phyloP scores from a whole-genome alignment of 2,888 invertebrate genomes.

The Blastobasis lacticolella region DNA sequence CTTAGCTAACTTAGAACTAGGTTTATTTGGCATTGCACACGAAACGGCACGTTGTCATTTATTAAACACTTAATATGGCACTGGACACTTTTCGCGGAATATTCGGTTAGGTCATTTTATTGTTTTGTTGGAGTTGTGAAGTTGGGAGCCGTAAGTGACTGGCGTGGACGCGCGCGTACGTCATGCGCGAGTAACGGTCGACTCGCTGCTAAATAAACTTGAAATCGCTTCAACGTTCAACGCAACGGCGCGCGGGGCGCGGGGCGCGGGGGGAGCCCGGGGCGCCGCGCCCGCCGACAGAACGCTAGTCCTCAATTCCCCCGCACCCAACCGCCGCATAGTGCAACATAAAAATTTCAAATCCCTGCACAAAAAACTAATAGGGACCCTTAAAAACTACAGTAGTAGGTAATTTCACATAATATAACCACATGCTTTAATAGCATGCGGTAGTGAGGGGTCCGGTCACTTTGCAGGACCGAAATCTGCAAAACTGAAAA shows the following conservation, averaged over 20 bases:
- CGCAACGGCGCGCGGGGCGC: slow-evolving; percentile 10
- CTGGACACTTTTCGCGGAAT: slow-evolving; percentile 27
- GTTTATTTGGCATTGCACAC: slow-evolving; percentile 14
- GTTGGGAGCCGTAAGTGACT: slow-evolving; percentile 47
- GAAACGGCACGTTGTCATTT: slow-evolving; percentile 23
- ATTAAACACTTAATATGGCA: slow-evolving; percentile 19
- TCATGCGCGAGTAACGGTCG: slow-evolving; percentile 51
- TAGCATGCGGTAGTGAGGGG: too few relatives aligned
- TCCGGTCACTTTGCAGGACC: too few relatives aligned
- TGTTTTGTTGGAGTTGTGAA: slow-evolving; percentile 38
- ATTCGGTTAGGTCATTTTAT: slow-evolving; percentile 38
- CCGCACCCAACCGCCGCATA: too few relatives aligned
- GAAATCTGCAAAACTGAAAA: too few relatives aligned
- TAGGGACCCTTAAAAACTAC: too few relatives aligned
- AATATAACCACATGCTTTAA: too few relatives aligned
- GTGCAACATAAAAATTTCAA: too few relatives aligned
- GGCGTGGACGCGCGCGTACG: slow-evolving; percentile 22
- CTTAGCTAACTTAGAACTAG: slow-evolving; percentile 6
- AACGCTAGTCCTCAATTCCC: too few relatives aligned
- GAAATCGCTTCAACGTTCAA: slow-evolving; percentile 35
- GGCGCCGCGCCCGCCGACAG: too few relatives aligned
- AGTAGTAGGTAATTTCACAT: too few relatives aligned
- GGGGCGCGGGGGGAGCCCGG: too few relatives aligned
- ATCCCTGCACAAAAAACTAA: too few relatives aligned
- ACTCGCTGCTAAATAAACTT: slow-evolving; percentile 51